Evolutionary conservation across 2,888 invertebrate genomes (phyloP), one percentile per base, ranked within the genome.

Genomic region (Drosophila leonis): DNA sequence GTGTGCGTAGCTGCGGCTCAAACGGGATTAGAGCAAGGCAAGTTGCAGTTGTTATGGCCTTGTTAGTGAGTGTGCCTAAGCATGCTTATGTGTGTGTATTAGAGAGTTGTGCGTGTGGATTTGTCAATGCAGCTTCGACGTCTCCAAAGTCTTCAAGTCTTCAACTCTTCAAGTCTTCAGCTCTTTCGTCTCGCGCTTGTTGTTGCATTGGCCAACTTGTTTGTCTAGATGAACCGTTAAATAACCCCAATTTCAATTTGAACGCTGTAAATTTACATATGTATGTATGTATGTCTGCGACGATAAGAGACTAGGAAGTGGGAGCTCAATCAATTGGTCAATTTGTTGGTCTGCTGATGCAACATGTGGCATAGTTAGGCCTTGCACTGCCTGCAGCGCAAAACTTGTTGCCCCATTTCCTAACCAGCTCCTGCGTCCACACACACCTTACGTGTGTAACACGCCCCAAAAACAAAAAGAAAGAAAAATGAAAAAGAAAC

Each of bases 191-290:
- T 71, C 13, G 48, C 37, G 65, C 54, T 49, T 64, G 52, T 49
- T 20, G 72, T 64, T 73, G 63, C 70, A 61, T 77, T 66, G 57
- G 27, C 57, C 82, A 87, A 83, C 83, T 73, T 37, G 83, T 83
- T 83, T 84, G 57, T 71, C 82, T 83, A 70, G 70, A 10, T 77
- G 70, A 57, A 74, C 85, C 85, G 85, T 85, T 85, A 85, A 86
- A 82, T 85, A 85, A 85, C 85, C 85, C 80, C 74, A 75, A 83
- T 85, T 81, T 79, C 44, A 59, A 75, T 65, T 70, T 62, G 81
- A 81, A 64, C 65, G 74, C 59, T 52, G 60, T 49, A 41, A 65
- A 75, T 71, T 81, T 80, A 64, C 82, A 82, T 84, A 75, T 24
- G 24, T 24, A 24, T 24, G 4, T 24, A 24, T 24, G 4, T 24